These are phyloP conservation scores for Camponotus vicinus DNA, from an alignment of 1,140 invertebrate species.

Conservation along the genomic window DNA sequence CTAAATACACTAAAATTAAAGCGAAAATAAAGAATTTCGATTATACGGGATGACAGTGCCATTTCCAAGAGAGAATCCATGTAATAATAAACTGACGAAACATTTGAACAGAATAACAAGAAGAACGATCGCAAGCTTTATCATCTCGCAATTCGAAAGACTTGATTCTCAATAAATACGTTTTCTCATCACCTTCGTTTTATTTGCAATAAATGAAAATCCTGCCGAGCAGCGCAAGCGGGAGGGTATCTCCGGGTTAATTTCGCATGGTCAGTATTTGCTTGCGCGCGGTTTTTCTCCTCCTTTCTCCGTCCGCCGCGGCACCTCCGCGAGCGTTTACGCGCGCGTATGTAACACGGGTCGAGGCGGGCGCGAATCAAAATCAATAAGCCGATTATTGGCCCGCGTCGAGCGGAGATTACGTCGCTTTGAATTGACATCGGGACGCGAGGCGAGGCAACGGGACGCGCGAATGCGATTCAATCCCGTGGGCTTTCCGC, in stretches of 20 bases:
- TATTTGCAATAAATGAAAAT: no score
- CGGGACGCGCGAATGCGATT: slow-evolving; percentile 70
- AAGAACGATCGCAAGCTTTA: no score
- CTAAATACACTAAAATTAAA: not conserved
- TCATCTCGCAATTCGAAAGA: no score
- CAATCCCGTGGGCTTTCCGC: slow-evolving; percentile 75
- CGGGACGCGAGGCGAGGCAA: slow-evolving; percentile 57
- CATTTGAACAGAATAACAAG: no score
- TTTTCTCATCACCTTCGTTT: no score
- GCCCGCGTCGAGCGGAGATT: slow-evolving; percentile 78
- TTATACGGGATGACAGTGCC: not conserved
- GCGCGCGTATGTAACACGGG: slow-evolving; percentile 34
- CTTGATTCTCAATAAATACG: no score
- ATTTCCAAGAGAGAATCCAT: not conserved
- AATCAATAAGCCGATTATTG: slow-evolving; percentile 84
- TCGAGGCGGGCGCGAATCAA: slow-evolving; percentile 70
- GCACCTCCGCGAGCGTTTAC: not conserved
- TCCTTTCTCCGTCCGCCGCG: not conserved
- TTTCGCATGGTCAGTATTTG: no score
- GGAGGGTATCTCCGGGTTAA: no score
- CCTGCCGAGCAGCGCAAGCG: no score
- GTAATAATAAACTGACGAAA: no score
- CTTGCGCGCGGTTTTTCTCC: not conserved
- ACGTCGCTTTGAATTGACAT: slow-evolving; percentile 81
- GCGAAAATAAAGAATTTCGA: not conserved